Evolutionary conservation across 2,888 invertebrate genomes (phyloP).

Genomic region (Limenitis arthemis): DNA sequence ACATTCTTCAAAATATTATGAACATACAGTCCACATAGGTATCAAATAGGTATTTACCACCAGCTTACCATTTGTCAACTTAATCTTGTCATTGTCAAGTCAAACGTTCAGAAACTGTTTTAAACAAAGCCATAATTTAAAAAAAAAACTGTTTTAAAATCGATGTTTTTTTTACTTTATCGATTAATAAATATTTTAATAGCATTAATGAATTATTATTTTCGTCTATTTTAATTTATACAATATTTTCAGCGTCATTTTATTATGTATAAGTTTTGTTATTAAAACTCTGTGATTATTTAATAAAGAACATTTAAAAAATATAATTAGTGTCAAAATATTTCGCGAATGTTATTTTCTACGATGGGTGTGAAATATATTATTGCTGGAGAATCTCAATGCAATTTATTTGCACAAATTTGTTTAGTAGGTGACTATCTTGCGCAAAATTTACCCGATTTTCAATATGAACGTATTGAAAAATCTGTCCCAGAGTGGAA

Average conservation of each 20-base stretch:
- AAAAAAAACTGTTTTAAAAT: neutral
- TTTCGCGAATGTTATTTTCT: neutral
- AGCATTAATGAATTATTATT: too few species aligned
- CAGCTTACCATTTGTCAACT: too few species aligned
- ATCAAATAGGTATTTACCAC: too few species aligned
- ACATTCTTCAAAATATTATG: too few species aligned
- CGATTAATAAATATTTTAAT: neutral
- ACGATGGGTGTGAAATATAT: slow-evolving; percentile 65
- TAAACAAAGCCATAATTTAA: too few species aligned
- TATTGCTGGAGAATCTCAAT: slow-evolving; percentile 70
- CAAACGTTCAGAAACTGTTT: neutral
- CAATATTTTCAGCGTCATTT: too few species aligned
- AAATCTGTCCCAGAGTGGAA: slow-evolving; percentile 65
- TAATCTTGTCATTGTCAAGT: neutral
- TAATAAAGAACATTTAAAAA: neutral
- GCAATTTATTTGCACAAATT: slow-evolving; percentile 64
- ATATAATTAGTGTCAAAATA: neutral
- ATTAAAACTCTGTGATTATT: too few species aligned
- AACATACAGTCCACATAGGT: too few species aligned
- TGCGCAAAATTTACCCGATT: slow-evolving; percentile 65
- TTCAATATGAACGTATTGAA: slow-evolving; percentile 63
- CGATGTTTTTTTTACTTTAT: neutral
- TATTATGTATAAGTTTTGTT: too few species aligned
- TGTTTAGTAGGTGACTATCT: slow-evolving; percentile 69
- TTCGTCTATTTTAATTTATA: too few species aligned